Evolutionary conservation across 2,797 vertebrate species (phyloP), one percentile per base, ranked within the genome.

Genomic region (Ataeniobius toweri): DNA sequence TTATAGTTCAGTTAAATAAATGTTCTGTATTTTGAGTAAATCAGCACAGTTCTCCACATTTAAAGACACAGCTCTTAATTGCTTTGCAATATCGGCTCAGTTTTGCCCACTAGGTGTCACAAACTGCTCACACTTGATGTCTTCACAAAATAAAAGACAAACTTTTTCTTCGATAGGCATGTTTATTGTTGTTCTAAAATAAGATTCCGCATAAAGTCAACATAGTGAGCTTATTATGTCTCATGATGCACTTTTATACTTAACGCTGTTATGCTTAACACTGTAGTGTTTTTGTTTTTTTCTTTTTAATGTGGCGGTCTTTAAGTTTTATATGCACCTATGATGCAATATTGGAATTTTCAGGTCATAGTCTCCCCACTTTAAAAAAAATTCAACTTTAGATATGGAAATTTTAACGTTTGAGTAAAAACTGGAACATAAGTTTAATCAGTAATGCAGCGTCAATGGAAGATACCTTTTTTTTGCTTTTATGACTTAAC

Each of bases 71-170:
- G 48, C 6, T 18, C 14, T 28, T 70, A 16, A 28, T 24, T 50
- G 1, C 12, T 61, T 75, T 50, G 3, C 63, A 4, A 20, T 73
- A 39, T 58, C 65, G 67, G 36, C 80, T 74, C 65, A 20, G 31
- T 5, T 2, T 20, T 77, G 71, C 14, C 36, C 87, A 88, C 76
- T 24, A 83, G 80, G 76, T 75, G 86, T 77, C 85, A 85, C 68
- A 28, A 44, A 81, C 3, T 24, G 9, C 53, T 44, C 31, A 69
- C 10, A 18, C 1, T 67, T 53, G 31, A 67, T 36, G 20, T 67
- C 8, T 68, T 68, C 12, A n/a, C 44, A 68, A 7, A 24, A 13
- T 6, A 44, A 8, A 44, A 44, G 10, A 41, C 4, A n/a, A 6
- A 20, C 22, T 2, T 44, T n/a, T 68, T n/a, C 20, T n/a, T 20